Evolutionary conservation across 1,140 invertebrate species (phyloP).

Genomic region (Pogonomyrmex californicus): DNA sequence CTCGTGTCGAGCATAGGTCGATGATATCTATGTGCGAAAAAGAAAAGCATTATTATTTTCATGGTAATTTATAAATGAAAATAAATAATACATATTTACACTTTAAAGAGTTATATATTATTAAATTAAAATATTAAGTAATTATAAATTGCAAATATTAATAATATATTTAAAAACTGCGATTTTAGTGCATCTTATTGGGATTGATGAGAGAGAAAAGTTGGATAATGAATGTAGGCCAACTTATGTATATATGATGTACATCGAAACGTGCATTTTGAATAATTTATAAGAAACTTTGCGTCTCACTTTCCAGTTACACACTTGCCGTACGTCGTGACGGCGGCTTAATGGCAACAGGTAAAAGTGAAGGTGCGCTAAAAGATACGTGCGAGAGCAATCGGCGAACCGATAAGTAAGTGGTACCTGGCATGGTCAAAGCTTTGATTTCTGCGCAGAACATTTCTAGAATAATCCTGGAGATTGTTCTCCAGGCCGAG

Average conservation of each 20-base stretch:
- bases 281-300: slow-evolving; percentile 61
- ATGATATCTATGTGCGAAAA: slow-evolving; percentile 68
- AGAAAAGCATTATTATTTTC: neutral
- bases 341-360: slow-evolving; percentile 54
- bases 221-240: slow-evolving; percentile 24
- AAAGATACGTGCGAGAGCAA: slow-evolving; percentile 31
- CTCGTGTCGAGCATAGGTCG: slow-evolving; percentile 75
- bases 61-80: neutral
- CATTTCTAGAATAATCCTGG: slow-evolving; percentile 66
- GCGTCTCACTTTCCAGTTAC: slow-evolving; percentile 63
- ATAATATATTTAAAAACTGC: neutral
- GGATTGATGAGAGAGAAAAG: slow-evolving; percentile 3
- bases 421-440: slow-evolving; percentile 81
- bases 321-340: slow-evolving; percentile 33
- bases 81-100: neutral
- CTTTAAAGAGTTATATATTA: neutral
- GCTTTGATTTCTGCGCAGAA: slow-evolving; percentile 82
- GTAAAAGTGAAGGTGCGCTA: slow-evolving; percentile 60
- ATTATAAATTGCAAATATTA: neutral
- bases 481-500: slow-evolving; percentile 60
- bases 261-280: slow-evolving; percentile 44
- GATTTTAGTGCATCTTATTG: neutral
- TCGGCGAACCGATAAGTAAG: slow-evolving; percentile 24
- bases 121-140: slow-evolving; percentile 7
- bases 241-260: neutral